Percentiles rank a stretch among this genome's conserved stretches.
Evolutionary conservation across 1,140 invertebrate genomes (phyloP).

Genomic region (Drosophila truncata): DNA sequence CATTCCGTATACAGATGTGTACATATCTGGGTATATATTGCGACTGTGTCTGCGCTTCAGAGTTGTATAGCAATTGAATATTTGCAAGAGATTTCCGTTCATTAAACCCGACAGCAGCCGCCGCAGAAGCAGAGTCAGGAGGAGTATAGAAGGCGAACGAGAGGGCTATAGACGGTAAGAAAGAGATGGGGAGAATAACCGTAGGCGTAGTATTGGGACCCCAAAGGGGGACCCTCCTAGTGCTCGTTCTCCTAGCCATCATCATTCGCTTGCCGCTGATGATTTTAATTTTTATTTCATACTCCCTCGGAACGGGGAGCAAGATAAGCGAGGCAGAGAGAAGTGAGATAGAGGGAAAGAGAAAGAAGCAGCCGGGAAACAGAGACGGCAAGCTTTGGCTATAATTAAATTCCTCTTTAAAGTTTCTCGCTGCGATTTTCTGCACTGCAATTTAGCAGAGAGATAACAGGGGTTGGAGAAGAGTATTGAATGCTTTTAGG

Average conservation of each 20-base stretch:
- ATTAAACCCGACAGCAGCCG: conserved; percentile 77
- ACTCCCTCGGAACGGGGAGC: conserved; percentile 24
- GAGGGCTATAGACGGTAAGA: neutral
- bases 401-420: conserved; percentile 81
- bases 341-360: neutral
- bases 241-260: conserved; percentile 16
- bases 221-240: conserved; percentile 6
- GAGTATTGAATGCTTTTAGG: neutral
- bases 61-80: conserved; percentile 83
- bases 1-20: conserved; percentile 34
- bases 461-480: no score
- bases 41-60: conserved; percentile 67
- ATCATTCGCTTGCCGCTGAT: conserved; percentile 19
- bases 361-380: neutral
- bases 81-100: conserved; percentile 84
- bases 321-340: conserved; percentile 1
- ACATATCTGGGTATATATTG: conserved; percentile 50
- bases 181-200: conserved; percentile 15
- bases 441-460: conserved; percentile 11
- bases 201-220: conserved; percentile 31
- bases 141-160: neutral
- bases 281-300: conserved; percentile 50
- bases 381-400: conserved; percentile 40
- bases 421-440: conserved; percentile 40
- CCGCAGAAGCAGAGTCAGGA: conserved; percentile 19